Conservation (phyloP, 2,888 invertebrate species). For the Gastracanthus pulcherrimus region DNA sequence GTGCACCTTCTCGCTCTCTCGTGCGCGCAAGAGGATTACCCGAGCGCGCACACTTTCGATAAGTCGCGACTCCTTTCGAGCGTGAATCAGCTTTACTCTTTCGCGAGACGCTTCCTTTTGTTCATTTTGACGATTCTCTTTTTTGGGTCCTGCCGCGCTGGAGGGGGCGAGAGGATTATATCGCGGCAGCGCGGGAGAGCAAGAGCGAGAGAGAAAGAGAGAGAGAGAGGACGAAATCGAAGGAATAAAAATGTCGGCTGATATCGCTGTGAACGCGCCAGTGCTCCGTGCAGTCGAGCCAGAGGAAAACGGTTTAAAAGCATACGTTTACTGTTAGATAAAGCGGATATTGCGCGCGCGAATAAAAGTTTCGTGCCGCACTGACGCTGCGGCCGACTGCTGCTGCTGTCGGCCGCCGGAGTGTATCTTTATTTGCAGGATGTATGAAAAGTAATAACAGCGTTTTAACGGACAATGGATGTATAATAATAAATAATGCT, state of each 20-base stretch:
- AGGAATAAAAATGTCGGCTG: slow-evolving; percentile 45
- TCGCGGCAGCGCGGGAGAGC: not conserved
- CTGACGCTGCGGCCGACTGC: too few relatives aligned
- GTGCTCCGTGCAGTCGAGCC: too few relatives aligned
- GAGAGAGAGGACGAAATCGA: slow-evolving; percentile 29
- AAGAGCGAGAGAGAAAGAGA: not conserved
- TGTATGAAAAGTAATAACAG: slow-evolving; percentile 23
- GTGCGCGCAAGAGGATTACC: slow-evolving; percentile 36
- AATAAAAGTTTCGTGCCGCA: slow-evolving; percentile 32
- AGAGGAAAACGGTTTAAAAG: slow-evolving; percentile 47
- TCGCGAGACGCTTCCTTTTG: not conserved
- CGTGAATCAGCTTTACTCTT: slow-evolving; percentile 22
- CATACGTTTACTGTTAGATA: slow-evolving; percentile 49
- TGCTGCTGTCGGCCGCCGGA: not conserved
- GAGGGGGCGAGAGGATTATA: slow-evolving; percentile 22
- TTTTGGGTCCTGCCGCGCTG: not conserved
- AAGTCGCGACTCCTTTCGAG: slow-evolving; percentile 6
- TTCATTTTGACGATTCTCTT: not conserved
- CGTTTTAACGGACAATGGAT: slow-evolving; percentile 20
- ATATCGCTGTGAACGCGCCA: too few relatives aligned
- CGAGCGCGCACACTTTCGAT: slow-evolving; percentile 32
- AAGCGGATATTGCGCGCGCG: slow-evolving; percentile 22
- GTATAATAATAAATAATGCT: slow-evolving; percentile 17
- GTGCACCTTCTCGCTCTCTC: not conserved
- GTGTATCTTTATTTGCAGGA: slow-evolving; percentile 41